A percentile compares a stretch with the other conserved stretches of the same genome.
Conservation (phyloP, 2,888 invertebrate genomes). For the Idaea biselata region DNA sequence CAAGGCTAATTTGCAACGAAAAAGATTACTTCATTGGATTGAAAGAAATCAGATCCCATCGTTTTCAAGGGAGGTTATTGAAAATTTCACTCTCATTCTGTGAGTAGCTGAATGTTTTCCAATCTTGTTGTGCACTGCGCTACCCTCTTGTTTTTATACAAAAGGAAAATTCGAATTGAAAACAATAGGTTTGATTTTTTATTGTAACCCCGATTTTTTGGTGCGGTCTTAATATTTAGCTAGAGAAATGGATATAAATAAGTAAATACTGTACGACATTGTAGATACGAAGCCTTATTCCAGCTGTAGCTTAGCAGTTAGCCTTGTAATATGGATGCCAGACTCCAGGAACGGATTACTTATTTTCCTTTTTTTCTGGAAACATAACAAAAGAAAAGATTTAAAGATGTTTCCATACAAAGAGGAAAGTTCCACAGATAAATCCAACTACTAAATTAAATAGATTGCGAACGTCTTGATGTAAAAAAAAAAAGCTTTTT, state of each 20-base stretch:
- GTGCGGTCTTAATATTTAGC: neutral
- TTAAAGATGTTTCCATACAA: no score
- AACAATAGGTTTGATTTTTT: neutral
- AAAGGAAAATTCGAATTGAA: neutral
- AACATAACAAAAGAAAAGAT: no score
- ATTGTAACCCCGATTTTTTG: neutral
- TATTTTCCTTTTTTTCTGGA: no score
- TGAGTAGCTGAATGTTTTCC: neutral
- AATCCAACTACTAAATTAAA: no score
- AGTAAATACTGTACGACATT: neutral
- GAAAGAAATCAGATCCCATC: neutral
- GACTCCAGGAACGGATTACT: no score
- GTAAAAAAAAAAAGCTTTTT: no score
- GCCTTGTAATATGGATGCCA: no score
- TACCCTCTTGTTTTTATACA: neutral
- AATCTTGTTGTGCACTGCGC: constrained; percentile 1
- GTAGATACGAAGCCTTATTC: neutral
- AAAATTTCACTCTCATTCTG: neutral
- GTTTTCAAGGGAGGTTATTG: neutral
- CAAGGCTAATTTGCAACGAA: neutral
- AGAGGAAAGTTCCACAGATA: no score
- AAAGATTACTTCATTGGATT: neutral
- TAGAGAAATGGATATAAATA: neutral
- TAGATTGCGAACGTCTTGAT: no score
- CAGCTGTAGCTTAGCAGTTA: no score